Conservation (phyloP, 2,113 vertebrate species). For the Nansenia antarctica region DNA sequence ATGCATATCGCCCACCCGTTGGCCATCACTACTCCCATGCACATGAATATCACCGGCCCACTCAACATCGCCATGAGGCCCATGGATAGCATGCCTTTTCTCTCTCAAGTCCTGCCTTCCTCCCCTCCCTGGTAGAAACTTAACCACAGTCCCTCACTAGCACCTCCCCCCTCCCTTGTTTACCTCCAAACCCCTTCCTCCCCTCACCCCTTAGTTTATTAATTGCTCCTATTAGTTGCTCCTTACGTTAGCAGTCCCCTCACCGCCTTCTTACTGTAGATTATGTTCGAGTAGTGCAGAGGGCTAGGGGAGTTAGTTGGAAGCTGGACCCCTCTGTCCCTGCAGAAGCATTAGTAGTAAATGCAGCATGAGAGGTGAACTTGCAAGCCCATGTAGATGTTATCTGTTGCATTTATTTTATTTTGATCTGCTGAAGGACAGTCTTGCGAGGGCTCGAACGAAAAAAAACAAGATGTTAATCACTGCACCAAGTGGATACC, state of each 20-base stretch:
- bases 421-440: slow-evolving; percentile 3
- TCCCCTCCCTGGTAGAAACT: slow-evolving; percentile 91
- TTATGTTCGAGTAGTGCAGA: slow-evolving; percentile 5
- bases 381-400: not conserved
- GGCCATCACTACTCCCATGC: slow-evolving; percentile 88
- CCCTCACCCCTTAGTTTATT: slow-evolving; percentile 18
- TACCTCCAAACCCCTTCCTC: not conserved
- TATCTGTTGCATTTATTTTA: not conserved
- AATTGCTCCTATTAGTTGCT: slow-evolving; percentile 23
- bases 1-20: slow-evolving; percentile 90
- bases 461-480: slow-evolving; percentile 5
- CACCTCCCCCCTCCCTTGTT: too few relatives aligned
- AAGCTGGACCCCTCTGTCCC: not conserved
- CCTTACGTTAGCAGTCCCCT: not conserved
- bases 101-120: slow-evolving; percentile 95
- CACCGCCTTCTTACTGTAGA: slow-evolving; percentile 5
- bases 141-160: not conserved
- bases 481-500: slow-evolving; percentile 45
- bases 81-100: slow-evolving; percentile 97
- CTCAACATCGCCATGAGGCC: slow-evolving; percentile 91
- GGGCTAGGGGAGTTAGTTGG: not conserved
- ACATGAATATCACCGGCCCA: slow-evolving; percentile 87
- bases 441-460: not conserved
- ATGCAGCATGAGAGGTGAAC: slow-evolving; percentile 3
- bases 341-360: not conserved